Conservation (phyloP, 2,888 invertebrate species). For the Resseliella maxima region DNA sequence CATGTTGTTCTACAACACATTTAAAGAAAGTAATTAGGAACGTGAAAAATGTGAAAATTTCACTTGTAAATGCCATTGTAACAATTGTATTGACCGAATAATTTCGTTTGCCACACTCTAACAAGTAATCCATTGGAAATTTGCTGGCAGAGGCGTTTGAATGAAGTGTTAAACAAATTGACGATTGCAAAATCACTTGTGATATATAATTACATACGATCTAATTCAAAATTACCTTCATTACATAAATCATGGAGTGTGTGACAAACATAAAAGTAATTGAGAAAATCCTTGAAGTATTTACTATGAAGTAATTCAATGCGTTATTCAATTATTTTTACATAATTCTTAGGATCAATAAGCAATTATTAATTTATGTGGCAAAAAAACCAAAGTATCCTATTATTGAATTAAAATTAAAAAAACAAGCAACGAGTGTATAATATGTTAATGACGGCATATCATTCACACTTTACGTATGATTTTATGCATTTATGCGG, state of each 20-base stretch:
- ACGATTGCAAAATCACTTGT: too few relatives aligned
- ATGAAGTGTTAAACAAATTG: too few relatives aligned
- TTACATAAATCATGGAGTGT: too few relatives aligned
- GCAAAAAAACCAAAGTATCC: neutral
- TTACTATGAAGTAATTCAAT: neutral
- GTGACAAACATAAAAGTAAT: neutral
- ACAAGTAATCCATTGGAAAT: neutral
- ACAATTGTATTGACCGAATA: neutral
- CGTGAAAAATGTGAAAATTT: neutral
- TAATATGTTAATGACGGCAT: slow-evolving; percentile 26
- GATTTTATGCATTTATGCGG: slow-evolving; percentile 19
- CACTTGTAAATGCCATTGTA: neutral
- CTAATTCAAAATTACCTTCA: too few relatives aligned
- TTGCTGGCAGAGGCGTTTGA: neutral
- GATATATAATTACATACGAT: too few relatives aligned
- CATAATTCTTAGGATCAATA: neutral
- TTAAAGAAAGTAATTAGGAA: neutral
- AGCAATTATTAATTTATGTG: neutral
- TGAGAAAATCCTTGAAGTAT: neutral
- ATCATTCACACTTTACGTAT: slow-evolving; percentile 30
- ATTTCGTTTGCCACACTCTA: neutral
- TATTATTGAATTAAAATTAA: neutral
- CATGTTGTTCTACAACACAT: neutral
- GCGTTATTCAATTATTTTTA: slow-evolving; percentile 4
- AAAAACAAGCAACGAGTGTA: neutral